Evolutionary conservation across 2,888 invertebrate species (phyloP).

Genomic region (Agrotis clavis): DNA sequence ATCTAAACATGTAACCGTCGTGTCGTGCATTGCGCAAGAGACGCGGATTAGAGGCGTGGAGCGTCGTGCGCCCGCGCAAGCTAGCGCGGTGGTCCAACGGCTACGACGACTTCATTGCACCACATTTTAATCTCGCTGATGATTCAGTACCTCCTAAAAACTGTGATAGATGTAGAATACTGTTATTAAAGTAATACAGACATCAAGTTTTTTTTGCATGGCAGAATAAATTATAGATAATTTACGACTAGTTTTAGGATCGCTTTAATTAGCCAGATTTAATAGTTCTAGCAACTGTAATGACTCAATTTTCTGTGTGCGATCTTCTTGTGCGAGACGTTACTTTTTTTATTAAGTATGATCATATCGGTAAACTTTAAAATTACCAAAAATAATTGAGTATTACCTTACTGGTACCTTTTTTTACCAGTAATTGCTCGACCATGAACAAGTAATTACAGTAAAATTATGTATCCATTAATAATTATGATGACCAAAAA

Average conservation of each 20-base stretch:
- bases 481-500: constrained; percentile 51
- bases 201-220: constrained; percentile 28
- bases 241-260: constrained; percentile 8
- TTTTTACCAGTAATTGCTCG: constrained; percentile 32
- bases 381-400: constrained; percentile 39
- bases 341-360: not conserved
- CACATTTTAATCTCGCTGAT: constrained; percentile 66
- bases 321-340: not conserved
- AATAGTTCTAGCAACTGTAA: not conserved
- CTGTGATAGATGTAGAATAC: constrained; percentile 51
- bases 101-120: constrained; percentile 67
- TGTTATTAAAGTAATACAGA: constrained; percentile 56
- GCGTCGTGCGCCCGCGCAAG: constrained; percentile 68
- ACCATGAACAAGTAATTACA: constrained; percentile 40
- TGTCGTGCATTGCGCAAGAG: constrained; percentile 73
- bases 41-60: constrained; percentile 77
- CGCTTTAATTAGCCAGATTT: constrained; percentile 14
- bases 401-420: constrained; percentile 40
- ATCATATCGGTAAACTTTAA: constrained; percentile 13
- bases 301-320: constrained; percentile 8
- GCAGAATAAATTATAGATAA: constrained; percentile 29
- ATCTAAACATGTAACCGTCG: constrained; percentile 59
- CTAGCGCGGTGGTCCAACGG: constrained; percentile 71
- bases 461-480: constrained; percentile 48
- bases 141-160: constrained; percentile 66